Base-by-base conservation (phyloP, 2,888 invertebrate species). In the Andrena praecox region DNA sequence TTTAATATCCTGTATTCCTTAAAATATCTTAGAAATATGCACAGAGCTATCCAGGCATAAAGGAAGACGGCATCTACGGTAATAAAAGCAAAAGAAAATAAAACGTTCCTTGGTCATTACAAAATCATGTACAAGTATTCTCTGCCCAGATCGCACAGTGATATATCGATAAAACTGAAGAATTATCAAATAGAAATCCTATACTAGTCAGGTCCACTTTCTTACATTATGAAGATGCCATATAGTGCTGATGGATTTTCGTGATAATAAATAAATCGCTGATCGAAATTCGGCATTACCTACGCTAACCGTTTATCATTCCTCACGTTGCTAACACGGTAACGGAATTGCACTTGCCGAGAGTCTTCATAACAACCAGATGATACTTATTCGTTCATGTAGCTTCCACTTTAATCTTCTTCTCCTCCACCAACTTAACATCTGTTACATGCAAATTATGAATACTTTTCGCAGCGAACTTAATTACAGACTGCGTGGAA, bases 391-490 rank as follows among this genome's bases (percentile, higher is more conserved):
- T 56, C 24, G 20, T 56, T 56, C 56, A 56, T 27, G 24, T 88
- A 5, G 62, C 69, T 27, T 91, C 91, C 2, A 42, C 56, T 80
- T 90, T 92, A 35, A 82, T 63, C 74, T 89, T 92, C 42, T 93
- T 93, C 42, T 93, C 93, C 60, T 96, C 97, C 10, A 97, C 97
- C 89, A 97, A 93, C 91, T 97, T 97, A 7, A 97, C 96, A 89
- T 97, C 97, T 88, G 96, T 96, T 68, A 97, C 97, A 92, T 97
- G 97, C 78, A 97, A 94, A 93, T 97, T 96, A 93, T 97, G 96
- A 91, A 96, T 96, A 82, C 97, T 97, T 90, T 96, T 97, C 82
- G 97, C 97, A 1, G 97, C 97, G 92, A 97, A 98, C 91, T 97
- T 97, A 91, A 97, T 97, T 52, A 98, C 96, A 16, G 97, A 97